Evolutionary conservation across 1,140 invertebrate genomes (phyloP).

Genomic region (Pollicipes pollicipes): DNA sequence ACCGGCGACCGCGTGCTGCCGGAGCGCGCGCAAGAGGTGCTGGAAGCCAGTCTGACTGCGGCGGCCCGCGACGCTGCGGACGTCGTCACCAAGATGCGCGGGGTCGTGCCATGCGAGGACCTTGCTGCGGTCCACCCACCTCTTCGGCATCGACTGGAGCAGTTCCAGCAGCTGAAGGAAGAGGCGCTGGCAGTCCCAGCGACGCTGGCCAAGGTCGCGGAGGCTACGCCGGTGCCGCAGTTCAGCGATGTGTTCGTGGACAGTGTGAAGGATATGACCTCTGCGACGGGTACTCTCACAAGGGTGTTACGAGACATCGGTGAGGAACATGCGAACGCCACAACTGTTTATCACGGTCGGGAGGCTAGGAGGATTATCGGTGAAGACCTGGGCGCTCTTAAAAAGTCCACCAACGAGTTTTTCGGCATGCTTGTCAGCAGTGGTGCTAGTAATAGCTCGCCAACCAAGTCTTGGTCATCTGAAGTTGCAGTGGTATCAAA

Average conservation of each 20-base stretch:
- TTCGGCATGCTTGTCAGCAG: background rate
- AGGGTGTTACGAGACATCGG: background rate
- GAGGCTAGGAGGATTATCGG: background rate
- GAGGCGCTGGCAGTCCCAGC: background rate
- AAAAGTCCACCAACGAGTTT: background rate
- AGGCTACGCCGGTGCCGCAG: background rate
- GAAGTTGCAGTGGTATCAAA: background rate
- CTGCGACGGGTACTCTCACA: background rate
- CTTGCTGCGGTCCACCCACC: background rate
- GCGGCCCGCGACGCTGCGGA: background rate
- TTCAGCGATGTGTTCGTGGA: background rate
- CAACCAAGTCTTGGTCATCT: background rate
- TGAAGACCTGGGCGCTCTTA: background rate
- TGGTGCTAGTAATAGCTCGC: background rate
- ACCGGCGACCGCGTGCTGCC: background rate
- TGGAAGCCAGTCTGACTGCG: background rate
- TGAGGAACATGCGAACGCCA: background rate
- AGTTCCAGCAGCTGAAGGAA: background rate
- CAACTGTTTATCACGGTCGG: background rate
- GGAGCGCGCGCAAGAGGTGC: background rate
- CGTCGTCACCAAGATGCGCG: background rate
- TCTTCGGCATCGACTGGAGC: background rate
- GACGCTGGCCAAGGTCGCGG: background rate
- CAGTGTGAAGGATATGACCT: background rate
- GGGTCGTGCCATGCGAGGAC: background rate